Percentiles rank a stretch among this genome's conserved stretches.
These are phyloP conservation scores for Tursiops truncatus DNA, from an alignment of 2,113 vertebrate species.

Conservation along the genomic window DNA sequence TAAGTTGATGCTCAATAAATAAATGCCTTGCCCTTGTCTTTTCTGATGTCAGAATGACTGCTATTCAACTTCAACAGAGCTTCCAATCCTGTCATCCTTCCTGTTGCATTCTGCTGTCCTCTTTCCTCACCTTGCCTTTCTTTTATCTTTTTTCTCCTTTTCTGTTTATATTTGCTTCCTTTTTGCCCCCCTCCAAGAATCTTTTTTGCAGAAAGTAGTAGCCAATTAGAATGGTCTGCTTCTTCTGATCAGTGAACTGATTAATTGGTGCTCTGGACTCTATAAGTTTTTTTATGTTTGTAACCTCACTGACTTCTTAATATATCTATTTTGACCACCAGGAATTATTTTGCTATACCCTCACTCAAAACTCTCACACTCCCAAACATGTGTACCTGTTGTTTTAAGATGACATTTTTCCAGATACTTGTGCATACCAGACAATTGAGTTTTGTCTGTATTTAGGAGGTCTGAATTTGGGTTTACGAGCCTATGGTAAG, in stretches of 20 bases:
- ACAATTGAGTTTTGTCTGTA: neutral
- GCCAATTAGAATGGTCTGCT: neutral
- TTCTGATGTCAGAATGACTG: neutral
- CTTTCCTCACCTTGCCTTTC: neutral
- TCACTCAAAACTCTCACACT: neutral
- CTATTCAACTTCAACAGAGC: fast-evolving
- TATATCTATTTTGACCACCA: neutral
- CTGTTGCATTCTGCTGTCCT: neutral
- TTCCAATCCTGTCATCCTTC: fast-evolving
- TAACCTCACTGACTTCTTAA: neutral
- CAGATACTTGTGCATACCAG: neutral
- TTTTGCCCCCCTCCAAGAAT: neutral
- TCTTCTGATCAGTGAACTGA: neutral
- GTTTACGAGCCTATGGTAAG: neutral
- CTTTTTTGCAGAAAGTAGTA: neutral
- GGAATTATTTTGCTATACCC: neutral
- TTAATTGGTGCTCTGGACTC: neutral
- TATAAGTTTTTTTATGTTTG: neutral
- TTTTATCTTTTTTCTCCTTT: neutral
- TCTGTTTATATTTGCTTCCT: neutral
- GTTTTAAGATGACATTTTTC: neutral
- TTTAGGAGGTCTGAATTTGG: neutral
- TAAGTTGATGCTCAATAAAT: neutral
- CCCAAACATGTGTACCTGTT: no score
- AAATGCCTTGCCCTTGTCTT: neutral